These are phyloP conservation scores for Laticauda colubrina DNA, from an alignment of 2,113 vertebrate genomes.

Conservation along the genomic window DNA sequence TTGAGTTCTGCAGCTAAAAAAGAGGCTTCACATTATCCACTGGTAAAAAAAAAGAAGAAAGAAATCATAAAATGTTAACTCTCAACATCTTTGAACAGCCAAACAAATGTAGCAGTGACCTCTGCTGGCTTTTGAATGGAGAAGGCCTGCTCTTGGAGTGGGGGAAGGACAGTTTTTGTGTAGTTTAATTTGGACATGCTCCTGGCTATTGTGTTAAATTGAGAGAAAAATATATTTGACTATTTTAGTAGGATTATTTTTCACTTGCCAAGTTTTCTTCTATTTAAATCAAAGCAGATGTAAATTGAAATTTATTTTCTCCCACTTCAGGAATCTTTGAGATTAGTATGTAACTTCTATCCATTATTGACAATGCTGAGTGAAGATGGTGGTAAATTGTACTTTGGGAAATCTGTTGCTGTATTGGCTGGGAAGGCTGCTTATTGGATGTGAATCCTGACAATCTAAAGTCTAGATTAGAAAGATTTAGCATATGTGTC, in stretches of 20 bases:
- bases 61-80: not conserved
- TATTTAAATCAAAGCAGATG: not conserved
- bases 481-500: not conserved
- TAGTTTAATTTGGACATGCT: not conserved
- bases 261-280: not conserved
- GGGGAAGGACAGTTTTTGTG: not conserved
- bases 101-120: constrained; percentile 64
- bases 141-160: constrained; percentile 10
- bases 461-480: not conserved
- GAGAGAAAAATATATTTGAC: not conserved
- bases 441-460: not conserved
- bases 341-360: not conserved
- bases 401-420: not conserved
- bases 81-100: constrained; percentile 3
- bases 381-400: not conserved
- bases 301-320: not conserved
- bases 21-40: not conserved
- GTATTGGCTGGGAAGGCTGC: not conserved
- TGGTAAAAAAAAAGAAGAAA: constrained; percentile 20
- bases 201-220: not conserved
- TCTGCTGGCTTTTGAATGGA: constrained; percentile 60
- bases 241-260: not conserved
- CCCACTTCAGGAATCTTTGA: not conserved
- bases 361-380: not conserved
- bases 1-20: constrained; percentile 7